A percentile compares a stretch with the other conserved stretches of the same genome.
phyloP scores from a whole-genome alignment of 2,113 vertebrate species.

The Hypomesus transpacificus region DNA sequence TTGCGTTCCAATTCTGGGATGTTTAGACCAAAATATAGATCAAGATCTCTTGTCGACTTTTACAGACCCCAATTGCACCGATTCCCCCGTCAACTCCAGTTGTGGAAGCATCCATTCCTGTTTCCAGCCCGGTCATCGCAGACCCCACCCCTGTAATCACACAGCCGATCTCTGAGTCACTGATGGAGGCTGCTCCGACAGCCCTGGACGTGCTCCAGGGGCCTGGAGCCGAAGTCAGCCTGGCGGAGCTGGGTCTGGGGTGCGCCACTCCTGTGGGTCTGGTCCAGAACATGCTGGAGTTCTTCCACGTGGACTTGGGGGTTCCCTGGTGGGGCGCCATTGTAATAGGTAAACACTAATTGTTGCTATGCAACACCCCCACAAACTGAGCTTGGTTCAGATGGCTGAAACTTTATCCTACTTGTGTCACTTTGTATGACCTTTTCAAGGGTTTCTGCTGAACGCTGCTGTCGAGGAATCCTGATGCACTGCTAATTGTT shows the following conservation, averaged over 20 bases:
- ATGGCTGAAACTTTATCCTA: too few species aligned
- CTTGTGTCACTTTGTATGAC: too few species aligned
- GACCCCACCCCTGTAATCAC: slow-evolving; percentile 45
- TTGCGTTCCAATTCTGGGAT: too few species aligned
- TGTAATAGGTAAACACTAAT: slow-evolving; percentile 69
- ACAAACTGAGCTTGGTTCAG: not conserved
- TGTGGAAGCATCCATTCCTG: slow-evolving; percentile 15
- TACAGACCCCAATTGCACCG: slow-evolving; percentile 31
- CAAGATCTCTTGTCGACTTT: not conserved
- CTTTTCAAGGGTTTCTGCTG: too few species aligned
- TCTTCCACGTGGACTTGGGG: slow-evolving; percentile 76
- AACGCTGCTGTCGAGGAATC: too few species aligned
- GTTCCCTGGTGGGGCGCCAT: slow-evolving; percentile 93
- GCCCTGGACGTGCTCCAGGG: slow-evolving; percentile 64
- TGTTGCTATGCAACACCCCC: not conserved
- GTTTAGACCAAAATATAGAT: not conserved
- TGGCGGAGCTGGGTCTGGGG: slow-evolving; percentile 78
- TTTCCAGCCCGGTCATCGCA: slow-evolving; percentile 22
- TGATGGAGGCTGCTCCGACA: slow-evolving; percentile 58
- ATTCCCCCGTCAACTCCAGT: slow-evolving; percentile 16
- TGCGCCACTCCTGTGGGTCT: slow-evolving; percentile 80
- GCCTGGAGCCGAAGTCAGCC: slow-evolving; percentile 62
- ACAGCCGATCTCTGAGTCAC: slow-evolving; percentile 51
- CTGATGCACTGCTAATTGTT: too few species aligned
- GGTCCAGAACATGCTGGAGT: slow-evolving; percentile 81